These are phyloP conservation scores for Typhlichthys subterraneus DNA, from an alignment of 2,797 vertebrate genomes.

Conservation along the genomic window DNA sequence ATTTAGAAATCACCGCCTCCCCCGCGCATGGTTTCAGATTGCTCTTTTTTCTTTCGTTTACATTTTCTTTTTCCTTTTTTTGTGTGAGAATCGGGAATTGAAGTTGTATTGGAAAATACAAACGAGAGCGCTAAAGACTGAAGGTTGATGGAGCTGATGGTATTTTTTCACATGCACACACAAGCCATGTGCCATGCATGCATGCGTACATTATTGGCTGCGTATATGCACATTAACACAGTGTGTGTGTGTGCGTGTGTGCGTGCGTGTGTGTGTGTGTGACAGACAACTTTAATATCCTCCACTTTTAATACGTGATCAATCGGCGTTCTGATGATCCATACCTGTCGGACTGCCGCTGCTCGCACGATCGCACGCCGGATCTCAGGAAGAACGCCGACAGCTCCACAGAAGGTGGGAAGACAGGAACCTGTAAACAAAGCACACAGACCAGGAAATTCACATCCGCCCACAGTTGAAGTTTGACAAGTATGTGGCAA, in stretches of 20 bases:
- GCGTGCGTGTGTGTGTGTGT: constrained; percentile 27
- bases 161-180: not conserved
- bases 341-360: constrained; percentile 74
- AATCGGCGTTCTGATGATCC: constrained; percentile 67
- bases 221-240: not conserved
- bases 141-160: not conserved
- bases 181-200: no score
- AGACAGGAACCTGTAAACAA: constrained; percentile 78
- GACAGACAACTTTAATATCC: constrained; percentile 89
- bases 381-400: constrained; percentile 74
- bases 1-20: constrained; percentile 95
- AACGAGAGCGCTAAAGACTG: no score
- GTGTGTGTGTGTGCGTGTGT: constrained; percentile 14
- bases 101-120: no score
- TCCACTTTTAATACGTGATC: constrained; percentile 72
- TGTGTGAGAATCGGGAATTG: not conserved
- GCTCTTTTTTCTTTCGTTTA: constrained; percentile 91
- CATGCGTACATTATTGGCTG: not conserved
- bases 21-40: constrained; percentile 76
- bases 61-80: not conserved
- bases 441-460: constrained; percentile 76
- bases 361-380: constrained; percentile 57
- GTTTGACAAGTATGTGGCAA: constrained; percentile 58
- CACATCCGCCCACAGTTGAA: constrained; percentile 58
- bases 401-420: constrained; percentile 75